Evolutionary conservation across 2,797 vertebrate genomes (phyloP).

Genomic region (Lepilemur septentrionalis): DNA sequence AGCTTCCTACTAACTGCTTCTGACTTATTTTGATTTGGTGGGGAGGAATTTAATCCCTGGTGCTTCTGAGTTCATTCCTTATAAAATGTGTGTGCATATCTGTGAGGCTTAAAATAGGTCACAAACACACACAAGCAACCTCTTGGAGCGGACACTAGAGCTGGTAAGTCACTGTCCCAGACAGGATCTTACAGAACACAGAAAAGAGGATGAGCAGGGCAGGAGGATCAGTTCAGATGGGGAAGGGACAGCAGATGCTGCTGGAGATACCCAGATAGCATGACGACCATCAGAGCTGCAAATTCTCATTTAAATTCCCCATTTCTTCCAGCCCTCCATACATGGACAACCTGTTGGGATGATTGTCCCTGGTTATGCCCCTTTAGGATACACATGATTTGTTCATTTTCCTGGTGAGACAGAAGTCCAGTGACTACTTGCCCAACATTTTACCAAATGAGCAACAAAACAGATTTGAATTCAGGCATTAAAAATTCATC

Average conservation of each 20-base stretch:
- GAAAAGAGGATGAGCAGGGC: background rate
- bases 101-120: background rate
- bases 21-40: background rate
- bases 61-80: background rate
- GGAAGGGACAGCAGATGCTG: background rate
- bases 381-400: background rate
- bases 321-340: background rate
- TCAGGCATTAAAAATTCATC: background rate
- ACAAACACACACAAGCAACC: background rate
- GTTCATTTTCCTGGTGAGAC: background rate
- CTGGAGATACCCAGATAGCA: background rate
- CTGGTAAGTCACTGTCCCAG: background rate
- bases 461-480: background rate
- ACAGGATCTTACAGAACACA: background rate
- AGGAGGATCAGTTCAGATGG: background rate
- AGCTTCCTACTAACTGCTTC: background rate
- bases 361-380: background rate
- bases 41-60: background rate
- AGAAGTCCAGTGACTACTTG: background rate
- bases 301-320: background rate
- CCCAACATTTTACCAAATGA: background rate
- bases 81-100: background rate
- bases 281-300: too few relatives aligned
- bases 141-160: background rate
- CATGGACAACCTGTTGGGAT: background rate